These are phyloP conservation scores for Thecophora atra DNA, from an alignment of 2,888 invertebrate genomes.

Conservation along the genomic window DNA sequence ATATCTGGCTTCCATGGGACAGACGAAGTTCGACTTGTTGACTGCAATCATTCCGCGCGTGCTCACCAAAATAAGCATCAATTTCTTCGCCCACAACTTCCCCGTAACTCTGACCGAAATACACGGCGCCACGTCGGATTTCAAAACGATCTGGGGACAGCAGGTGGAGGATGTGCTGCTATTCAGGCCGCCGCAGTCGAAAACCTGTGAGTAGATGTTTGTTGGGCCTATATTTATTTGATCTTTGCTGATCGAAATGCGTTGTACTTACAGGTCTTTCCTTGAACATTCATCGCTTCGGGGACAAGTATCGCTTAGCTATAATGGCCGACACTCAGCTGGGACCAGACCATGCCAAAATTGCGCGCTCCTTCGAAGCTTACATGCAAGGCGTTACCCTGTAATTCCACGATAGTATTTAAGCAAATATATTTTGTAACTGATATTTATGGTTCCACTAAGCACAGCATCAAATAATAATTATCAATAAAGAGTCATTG, in stretches of 20 bases:
- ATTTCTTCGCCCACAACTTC: conserved; percentile 63
- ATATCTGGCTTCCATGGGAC: conserved; percentile 62
- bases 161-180: conserved; percentile 61
- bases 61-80: conserved; percentile 62
- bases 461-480: too few species aligned
- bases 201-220: conserved; percentile 56
- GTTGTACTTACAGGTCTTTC: conserved; percentile 54
- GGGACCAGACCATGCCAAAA: conserved; percentile 61
- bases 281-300: conserved; percentile 63
- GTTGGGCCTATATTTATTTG: neutral
- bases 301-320: conserved; percentile 60
- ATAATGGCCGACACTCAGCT: conserved; percentile 65
- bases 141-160: conserved; percentile 62
- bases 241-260: neutral
- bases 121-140: conserved; percentile 57
- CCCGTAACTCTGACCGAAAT: conserved; percentile 65
- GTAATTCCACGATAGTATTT: too few species aligned
- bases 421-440: too few species aligned
- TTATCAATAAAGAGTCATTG: too few species aligned
- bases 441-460: too few species aligned
- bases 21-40: conserved; percentile 61
- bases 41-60: conserved; percentile 61
- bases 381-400: conserved; percentile 58
- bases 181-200: conserved; percentile 64
- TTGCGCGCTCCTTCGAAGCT: conserved; percentile 60